Percentiles rank a stretch among this genome's conserved stretches.
phyloP scores from a whole-genome alignment of 2,797 vertebrate genomes.

The Taenioides sp. region DNA sequence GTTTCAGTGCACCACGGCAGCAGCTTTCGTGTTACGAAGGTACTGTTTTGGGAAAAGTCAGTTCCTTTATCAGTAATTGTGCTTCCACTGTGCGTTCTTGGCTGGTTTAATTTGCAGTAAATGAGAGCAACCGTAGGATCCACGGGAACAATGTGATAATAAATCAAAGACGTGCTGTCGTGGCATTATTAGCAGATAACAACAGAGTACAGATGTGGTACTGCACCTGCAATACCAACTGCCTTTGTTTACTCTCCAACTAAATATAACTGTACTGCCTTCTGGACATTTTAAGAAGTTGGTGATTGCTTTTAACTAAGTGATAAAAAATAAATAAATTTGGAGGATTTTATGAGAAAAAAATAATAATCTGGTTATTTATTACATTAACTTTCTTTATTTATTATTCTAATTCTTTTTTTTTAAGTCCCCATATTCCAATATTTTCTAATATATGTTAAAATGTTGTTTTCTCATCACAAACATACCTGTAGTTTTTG shows the following conservation, averaged over 20 bases:
- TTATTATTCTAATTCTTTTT: no score
- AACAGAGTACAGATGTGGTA: slow-evolving; percentile 4
- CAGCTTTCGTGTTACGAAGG: not conserved
- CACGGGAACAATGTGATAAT: not conserved
- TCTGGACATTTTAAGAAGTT: not conserved
- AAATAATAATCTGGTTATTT: no score
- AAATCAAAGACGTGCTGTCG: slow-evolving; percentile 9
- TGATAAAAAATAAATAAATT: no score
- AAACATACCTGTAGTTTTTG: no score
- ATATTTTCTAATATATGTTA: no score
- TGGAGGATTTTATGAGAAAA: no score
- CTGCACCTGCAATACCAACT: slow-evolving; percentile 9
- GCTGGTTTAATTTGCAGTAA: slow-evolving; percentile 5
- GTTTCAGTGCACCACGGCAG: not conserved
- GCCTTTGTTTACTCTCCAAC: not conserved
- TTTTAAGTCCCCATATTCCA: no score
- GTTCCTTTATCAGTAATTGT: not conserved
- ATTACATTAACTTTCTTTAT: no score
- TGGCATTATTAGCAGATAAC: slow-evolving; percentile 8
- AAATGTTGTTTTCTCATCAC: no score
- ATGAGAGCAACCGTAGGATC: not conserved
- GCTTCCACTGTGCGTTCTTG: not conserved
- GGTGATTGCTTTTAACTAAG: not conserved
- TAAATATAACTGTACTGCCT: no score
- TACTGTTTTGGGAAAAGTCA: slow-evolving; percentile 4